Percentiles rank a stretch among this genome's conserved stretches.
Evolutionary conservation across 2,888 invertebrate genomes (phyloP).

Genomic region (Phortica okadai): DNA sequence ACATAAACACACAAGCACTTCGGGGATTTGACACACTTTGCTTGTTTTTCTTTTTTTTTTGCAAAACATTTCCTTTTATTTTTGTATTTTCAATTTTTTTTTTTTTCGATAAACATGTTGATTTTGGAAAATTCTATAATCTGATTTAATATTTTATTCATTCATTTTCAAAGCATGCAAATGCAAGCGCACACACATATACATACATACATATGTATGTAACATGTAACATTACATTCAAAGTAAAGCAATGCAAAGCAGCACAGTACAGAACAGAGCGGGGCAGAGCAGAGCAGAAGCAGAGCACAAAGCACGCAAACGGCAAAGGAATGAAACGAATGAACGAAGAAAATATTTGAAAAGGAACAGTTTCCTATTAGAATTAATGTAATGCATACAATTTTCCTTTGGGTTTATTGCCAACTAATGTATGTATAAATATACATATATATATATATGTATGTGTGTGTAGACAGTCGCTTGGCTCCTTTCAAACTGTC

Average conservation of each 20-base stretch:
- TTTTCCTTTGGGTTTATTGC: no score
- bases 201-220: conserved; percentile 35
- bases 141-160: conserved; percentile 71
- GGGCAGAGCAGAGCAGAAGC: no score
- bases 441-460: neutral
- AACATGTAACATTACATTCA: neutral
- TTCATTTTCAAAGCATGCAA: conserved; percentile 56
- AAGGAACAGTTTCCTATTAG: no score
- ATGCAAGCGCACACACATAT: conserved; percentile 28
- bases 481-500: neutral
- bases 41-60: neutral
- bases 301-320: no score
- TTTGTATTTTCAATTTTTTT: neutral
- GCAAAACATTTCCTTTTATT: neutral
- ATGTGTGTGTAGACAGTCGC: neutral
- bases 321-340: no score
- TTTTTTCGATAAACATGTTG: conserved; percentile 64
- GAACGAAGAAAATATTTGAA: no score
- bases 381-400: no score
- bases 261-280: no score
- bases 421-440: neutral
- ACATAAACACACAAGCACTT: neutral
- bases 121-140: conserved; percentile 68
- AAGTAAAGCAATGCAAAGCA: no score
- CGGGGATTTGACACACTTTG: no score